A percentile compares a stretch with the other conserved stretches of the same genome.
Evolutionary conservation across 2,113 vertebrate species (phyloP).

Genomic region (Marmota monax): DNA sequence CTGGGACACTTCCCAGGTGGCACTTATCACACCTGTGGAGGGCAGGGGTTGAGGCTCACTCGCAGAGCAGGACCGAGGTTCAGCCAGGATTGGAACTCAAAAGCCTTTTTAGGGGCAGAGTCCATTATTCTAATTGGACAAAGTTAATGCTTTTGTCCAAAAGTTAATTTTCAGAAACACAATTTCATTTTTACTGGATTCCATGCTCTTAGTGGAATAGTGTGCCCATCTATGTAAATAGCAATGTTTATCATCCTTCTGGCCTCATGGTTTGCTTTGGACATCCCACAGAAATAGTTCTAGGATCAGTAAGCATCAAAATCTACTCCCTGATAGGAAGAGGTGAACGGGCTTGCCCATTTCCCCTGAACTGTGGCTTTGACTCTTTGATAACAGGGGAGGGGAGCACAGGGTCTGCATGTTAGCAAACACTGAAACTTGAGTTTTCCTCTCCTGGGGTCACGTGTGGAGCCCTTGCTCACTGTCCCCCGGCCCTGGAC

Average conservation of each 20-base stretch:
- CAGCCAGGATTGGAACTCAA: background rate
- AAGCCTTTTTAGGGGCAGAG: background rate
- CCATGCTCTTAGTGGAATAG: background rate
- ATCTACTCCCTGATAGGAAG: background rate
- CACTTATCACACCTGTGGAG: background rate
- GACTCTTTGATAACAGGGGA: background rate
- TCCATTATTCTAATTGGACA: background rate
- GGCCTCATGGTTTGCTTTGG: background rate
- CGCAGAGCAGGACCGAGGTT: background rate
- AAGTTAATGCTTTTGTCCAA: background rate
- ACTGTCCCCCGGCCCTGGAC: background rate
- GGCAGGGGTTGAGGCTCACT: background rate
- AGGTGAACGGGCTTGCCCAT: background rate
- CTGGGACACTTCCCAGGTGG: background rate
- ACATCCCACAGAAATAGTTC: background rate
- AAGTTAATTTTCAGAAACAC: conserved; percentile 24
- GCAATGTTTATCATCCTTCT: background rate
- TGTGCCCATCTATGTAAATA: background rate
- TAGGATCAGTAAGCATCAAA: background rate
- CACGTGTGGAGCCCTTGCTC: background rate
- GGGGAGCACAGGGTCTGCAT: background rate
- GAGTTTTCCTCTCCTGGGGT: conserved; percentile 2
- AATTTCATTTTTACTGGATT: conserved; percentile 9
- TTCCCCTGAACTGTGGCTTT: background rate
- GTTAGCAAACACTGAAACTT: background rate